Conservation (phyloP, 2,888 invertebrate genomes). For the Atrina japonica region DNA sequence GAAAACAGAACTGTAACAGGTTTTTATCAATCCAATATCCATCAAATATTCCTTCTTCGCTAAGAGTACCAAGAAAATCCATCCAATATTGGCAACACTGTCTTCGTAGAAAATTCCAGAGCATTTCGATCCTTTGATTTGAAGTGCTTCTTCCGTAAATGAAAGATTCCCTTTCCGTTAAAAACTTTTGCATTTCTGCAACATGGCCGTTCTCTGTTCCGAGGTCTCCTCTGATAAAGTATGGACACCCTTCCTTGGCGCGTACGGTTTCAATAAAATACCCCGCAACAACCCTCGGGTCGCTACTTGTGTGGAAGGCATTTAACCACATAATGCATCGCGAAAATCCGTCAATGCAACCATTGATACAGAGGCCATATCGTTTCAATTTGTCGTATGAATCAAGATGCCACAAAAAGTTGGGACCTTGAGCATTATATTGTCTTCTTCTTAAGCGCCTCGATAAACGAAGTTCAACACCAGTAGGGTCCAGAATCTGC, state of each 20-base stretch:
- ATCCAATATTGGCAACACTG: conserved; percentile 19
- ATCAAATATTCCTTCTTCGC: conserved; percentile 2
- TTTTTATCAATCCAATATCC: conserved; percentile 2
- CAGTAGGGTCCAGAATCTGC: conserved; percentile 19
- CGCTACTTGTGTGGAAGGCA: conserved; percentile 47
- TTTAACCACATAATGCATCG: conserved; percentile 17
- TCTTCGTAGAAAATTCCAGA: conserved; percentile 16
- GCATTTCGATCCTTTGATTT: conserved; percentile 26
- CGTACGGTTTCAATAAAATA: conserved; percentile 30
- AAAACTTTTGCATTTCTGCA: conserved; percentile 4
- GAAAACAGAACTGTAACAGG: conserved; percentile 24
- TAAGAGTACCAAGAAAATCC: conserved; percentile 1
- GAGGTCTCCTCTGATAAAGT: background rate
- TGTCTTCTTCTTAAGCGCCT: no score
- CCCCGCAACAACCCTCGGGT: conserved; percentile 45
- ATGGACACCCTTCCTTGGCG: conserved; percentile 1
- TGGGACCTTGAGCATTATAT: conserved; percentile 35
- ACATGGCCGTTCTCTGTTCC: conserved; percentile 20
- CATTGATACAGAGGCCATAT: conserved; percentile 37
- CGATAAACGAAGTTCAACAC: conserved; percentile 9
- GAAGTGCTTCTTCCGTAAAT: conserved; percentile 18
- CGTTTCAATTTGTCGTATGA: conserved; percentile 41
- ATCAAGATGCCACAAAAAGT: no score
- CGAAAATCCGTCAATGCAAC: conserved; percentile 24
- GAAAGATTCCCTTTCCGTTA: background rate